Evolutionary conservation across 2,888 invertebrate species (phyloP).

Genomic region (Orthosia gothica): DNA sequence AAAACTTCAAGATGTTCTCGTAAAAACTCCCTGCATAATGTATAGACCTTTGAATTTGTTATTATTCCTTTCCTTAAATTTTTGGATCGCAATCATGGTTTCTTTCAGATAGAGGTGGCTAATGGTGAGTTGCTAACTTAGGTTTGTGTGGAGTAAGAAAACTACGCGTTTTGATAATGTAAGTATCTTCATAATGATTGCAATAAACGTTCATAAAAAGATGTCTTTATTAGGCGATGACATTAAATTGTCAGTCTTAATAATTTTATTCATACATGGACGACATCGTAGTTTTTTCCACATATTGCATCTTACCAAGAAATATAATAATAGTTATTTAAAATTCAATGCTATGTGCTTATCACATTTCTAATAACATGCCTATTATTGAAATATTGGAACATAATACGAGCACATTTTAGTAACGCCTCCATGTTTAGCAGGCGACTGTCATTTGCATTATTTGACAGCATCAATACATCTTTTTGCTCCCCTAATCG

Average conservation of each 20-base stretch:
- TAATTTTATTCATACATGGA: not conserved
- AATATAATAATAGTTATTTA: not conserved
- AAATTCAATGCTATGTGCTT: not conserved
- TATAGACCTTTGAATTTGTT: constrained; percentile 73
- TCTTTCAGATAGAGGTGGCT: not conserved
- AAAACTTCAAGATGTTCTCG: constrained; percentile 77
- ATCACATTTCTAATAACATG: not conserved
- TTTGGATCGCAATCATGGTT: constrained; percentile 37
- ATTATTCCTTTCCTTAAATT: constrained; percentile 66
- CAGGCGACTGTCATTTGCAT: constrained; percentile 39
- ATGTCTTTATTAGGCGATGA: not conserved
- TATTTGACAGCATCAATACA: constrained; percentile 41
- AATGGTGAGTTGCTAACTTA: not conserved
- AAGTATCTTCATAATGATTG: not conserved
- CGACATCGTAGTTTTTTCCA: not conserved
- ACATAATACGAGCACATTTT: not conserved
- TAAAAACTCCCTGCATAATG: constrained; percentile 80
- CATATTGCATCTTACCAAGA: not conserved
- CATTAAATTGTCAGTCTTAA: not conserved
- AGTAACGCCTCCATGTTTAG: not conserved
- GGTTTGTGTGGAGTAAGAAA: not conserved
- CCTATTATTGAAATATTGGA: too few species aligned
- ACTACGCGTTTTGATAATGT: not conserved
- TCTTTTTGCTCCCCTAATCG: constrained; percentile 44
- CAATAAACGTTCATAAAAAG: not conserved